Conservation (phyloP, 2,797 vertebrate species). For the Melanotaenia nigrans region DNA sequence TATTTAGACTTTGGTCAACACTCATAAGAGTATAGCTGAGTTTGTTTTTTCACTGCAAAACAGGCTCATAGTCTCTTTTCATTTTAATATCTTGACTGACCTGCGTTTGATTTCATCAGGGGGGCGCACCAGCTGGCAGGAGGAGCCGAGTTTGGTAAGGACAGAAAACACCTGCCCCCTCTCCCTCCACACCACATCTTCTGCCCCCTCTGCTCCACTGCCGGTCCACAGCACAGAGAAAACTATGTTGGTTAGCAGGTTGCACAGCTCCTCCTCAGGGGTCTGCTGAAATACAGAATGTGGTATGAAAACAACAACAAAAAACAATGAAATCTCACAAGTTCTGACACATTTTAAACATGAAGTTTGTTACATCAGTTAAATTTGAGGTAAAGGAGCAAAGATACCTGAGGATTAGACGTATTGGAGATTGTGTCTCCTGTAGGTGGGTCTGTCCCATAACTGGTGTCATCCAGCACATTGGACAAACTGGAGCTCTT, state of each 20-base stretch:
- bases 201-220: conserved; percentile 85
- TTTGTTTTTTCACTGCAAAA: conserved; percentile 14
- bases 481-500: conserved; percentile 98
- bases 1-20: conserved; percentile 2
- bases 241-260: conserved; percentile 94
- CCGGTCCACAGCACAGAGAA: conserved; percentile 94
- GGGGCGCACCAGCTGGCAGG: conserved; percentile 90
- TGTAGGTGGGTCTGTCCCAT: conserved; percentile 84
- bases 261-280: conserved; percentile 95
- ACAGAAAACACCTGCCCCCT: conserved; percentile 96
- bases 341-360: background rate
- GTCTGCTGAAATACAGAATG: conserved; percentile 82
- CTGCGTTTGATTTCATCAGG: conserved; percentile 97
- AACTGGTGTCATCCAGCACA: conserved; percentile 92
- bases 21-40: conserved; percentile 3
- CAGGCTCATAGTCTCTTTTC: background rate
- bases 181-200: conserved; percentile 90
- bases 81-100: conserved; percentile 66
- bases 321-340: background rate
- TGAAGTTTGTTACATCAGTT: background rate
- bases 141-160: conserved; percentile 94
- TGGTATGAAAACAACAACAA: background rate
- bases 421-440: conserved; percentile 92
- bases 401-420: conserved; percentile 93
- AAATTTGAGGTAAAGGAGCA: background rate